phyloP scores from a whole-genome alignment of 2,797 vertebrate genomes.

The Botia kubotai region DNA sequence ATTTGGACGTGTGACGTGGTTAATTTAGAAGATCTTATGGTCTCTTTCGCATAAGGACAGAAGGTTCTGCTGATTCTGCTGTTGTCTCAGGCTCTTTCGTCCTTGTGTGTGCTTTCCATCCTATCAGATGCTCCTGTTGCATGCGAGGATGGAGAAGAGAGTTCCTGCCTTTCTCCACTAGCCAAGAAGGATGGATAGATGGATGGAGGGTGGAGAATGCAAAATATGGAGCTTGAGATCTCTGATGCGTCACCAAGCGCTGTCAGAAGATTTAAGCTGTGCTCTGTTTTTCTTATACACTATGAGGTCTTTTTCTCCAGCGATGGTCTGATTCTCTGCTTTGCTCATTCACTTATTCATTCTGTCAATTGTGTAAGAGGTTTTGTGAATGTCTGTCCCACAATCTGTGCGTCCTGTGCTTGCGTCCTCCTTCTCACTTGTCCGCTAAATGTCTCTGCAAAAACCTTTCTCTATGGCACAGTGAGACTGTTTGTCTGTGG shows the following conservation, averaged over 20 bases:
- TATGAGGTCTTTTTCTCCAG: constrained; percentile 1
- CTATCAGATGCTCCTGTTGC: constrained; percentile 48
- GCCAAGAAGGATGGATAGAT: constrained; percentile 28
- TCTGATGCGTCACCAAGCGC: constrained; percentile 53
- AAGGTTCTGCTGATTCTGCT: constrained; percentile 30
- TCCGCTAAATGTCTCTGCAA: constrained; percentile 1
- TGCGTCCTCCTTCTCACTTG: neutral
- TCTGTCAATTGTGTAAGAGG: constrained; percentile 61
- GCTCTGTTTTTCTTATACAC: constrained; percentile 1
- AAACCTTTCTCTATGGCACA: constrained; percentile 5
- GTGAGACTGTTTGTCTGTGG: neutral
- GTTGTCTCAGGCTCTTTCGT: neutral
- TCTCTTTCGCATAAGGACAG: constrained; percentile 10
- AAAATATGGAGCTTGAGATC: constrained; percentile 73
- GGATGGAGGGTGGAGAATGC: constrained; percentile 31
- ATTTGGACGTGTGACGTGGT: constrained; percentile 1
- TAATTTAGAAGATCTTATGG: constrained; percentile 8
- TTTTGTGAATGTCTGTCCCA: constrained; percentile 56
- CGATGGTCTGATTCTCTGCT: neutral
- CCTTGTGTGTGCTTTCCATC: constrained; percentile 6
- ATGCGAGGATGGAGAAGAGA: constrained; percentile 41
- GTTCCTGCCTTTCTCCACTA: constrained; percentile 43
- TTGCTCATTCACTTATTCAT: constrained; percentile 52
- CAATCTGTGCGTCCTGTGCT: neutral
- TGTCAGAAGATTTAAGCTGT: neutral